Evolutionary conservation across 2,888 invertebrate species (phyloP).

Genomic region (Caenorhabditis wallacei): DNA sequence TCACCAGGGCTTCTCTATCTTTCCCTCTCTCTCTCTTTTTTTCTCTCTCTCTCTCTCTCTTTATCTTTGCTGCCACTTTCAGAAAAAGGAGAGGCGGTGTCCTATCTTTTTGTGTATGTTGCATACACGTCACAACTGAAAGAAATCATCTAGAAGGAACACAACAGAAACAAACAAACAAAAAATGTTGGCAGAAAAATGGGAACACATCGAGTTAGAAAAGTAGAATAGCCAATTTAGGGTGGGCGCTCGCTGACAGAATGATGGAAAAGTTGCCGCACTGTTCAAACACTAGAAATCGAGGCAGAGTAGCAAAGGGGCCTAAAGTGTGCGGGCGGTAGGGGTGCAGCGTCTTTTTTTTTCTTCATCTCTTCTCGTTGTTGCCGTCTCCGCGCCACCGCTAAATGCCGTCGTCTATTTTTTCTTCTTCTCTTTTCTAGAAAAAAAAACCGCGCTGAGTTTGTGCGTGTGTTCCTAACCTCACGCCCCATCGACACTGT

Average conservation of each 20-base stretch:
- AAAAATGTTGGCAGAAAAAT: background rate
- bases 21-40: background rate
- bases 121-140: slow-evolving; percentile 45
- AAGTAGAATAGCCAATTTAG: slow-evolving; percentile 50
- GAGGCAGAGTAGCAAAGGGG: slow-evolving; percentile 34
- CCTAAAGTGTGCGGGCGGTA: slow-evolving; percentile 52
- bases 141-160: background rate
- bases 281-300: slow-evolving; percentile 62
- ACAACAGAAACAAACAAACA: slow-evolving; percentile 1
- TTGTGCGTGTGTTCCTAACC: slow-evolving; percentile 62
- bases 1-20: no score
- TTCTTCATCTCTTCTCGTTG: slow-evolving; percentile 17
- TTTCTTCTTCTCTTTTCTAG: slow-evolving; percentile 39
- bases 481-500: slow-evolving; percentile 59
- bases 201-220: slow-evolving; percentile 20
- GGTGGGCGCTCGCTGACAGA: slow-evolving; percentile 30
- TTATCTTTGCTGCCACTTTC: slow-evolving; percentile 40
- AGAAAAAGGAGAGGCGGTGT: slow-evolving; percentile 36
- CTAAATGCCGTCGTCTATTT: slow-evolving; percentile 44
- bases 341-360: slow-evolving; percentile 35
- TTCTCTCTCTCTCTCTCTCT: slow-evolving; percentile 3
- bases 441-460: slow-evolving; percentile 37
- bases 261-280: slow-evolving; percentile 43
- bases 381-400: slow-evolving; percentile 27
- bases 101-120: slow-evolving; percentile 21